These are phyloP conservation scores for Drosophila subquinaria DNA, from an alignment of 2,888 invertebrate species.

Conservation along the genomic window DNA sequence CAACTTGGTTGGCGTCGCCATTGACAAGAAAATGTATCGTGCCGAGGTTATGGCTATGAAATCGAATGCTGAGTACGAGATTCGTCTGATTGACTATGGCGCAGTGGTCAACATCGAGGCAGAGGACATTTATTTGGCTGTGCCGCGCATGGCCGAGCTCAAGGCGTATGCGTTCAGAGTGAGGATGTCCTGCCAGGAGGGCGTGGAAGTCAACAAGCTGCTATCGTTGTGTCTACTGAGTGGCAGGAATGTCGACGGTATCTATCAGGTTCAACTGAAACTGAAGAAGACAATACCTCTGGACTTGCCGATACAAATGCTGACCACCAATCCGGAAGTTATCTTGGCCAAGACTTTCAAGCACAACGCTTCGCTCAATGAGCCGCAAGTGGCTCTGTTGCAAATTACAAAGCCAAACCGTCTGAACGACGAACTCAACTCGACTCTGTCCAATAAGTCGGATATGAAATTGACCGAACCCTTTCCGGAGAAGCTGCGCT, in stretches of 20 bases:
- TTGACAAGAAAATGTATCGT: slow-evolving; percentile 27
- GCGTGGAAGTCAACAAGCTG: slow-evolving; percentile 26
- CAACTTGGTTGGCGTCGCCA: slow-evolving; percentile 34
- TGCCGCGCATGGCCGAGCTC: too few relatives aligned
- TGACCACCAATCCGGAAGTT: slow-evolving; percentile 38
- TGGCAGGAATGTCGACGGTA: slow-evolving; percentile 37
- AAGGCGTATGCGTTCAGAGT: slow-evolving; percentile 3
- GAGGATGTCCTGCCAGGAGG: slow-evolving; percentile 18
- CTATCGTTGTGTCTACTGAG: slow-evolving; percentile 43
- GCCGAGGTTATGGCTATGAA: slow-evolving; percentile 31
- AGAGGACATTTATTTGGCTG: too few relatives aligned
- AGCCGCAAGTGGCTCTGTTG: slow-evolving; percentile 40
- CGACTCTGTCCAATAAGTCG: background rate
- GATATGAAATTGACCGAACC: background rate
- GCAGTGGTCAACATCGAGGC: slow-evolving; percentile 17
- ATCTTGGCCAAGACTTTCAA: slow-evolving; percentile 28
- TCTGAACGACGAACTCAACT: slow-evolving; percentile 45
- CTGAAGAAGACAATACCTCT: slow-evolving; percentile 35
- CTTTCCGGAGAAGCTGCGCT: slow-evolving; percentile 12
- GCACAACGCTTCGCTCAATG: background rate
- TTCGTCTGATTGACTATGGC: slow-evolving; percentile 59
- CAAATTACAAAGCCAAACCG: slow-evolving; percentile 33
- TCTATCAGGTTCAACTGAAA: slow-evolving; percentile 44
- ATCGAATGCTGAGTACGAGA: background rate
- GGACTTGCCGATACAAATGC: slow-evolving; percentile 42